Evolutionary conservation across 2,888 invertebrate genomes (phyloP).

Genomic region (Steinernema scapterisci): DNA sequence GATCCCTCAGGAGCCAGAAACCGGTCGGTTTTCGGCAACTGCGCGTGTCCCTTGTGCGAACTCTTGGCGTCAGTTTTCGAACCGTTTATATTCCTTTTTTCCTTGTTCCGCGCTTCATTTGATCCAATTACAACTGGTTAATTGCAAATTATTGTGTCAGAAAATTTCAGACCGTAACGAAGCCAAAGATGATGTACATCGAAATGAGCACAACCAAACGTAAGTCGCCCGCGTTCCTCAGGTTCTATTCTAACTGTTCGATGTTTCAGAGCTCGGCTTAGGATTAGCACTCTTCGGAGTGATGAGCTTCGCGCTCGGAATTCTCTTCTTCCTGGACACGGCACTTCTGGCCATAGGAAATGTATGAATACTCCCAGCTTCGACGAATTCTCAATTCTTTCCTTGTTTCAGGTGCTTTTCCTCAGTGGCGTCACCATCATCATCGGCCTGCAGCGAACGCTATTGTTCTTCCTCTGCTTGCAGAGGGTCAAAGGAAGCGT

Average conservation of each 20-base stretch:
- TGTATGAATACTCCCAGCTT: slow-evolving; percentile 75
- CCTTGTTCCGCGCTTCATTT: no score
- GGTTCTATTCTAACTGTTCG: not conserved
- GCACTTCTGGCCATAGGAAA: slow-evolving; percentile 97
- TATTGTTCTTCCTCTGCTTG: slow-evolving; percentile 94
- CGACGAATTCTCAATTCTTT: not conserved
- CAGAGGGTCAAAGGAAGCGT: slow-evolving; percentile 79
- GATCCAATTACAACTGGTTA: no score
- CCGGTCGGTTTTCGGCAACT: no score
- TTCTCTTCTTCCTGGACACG: slow-evolving; percentile 90
- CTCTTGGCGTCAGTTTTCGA: no score
- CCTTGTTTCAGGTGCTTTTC: slow-evolving; percentile 83
- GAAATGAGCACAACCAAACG: slow-evolving; percentile 59
- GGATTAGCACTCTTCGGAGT: slow-evolving; percentile 94
- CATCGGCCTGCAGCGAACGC: slow-evolving; percentile 90
- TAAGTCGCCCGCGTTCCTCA: slow-evolving; percentile 37
- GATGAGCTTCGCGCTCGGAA: slow-evolving; percentile 89
- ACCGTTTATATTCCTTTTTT: no score
- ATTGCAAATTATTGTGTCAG: no score
- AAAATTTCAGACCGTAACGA: no score
- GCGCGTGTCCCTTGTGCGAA: no score
- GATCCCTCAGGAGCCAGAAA: no score
- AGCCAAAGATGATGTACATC: slow-evolving; percentile 51
- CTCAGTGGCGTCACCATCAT: slow-evolving; percentile 91
- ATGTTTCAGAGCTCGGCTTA: slow-evolving; percentile 82